Evolutionary conservation across 2,888 invertebrate species (phyloP), one percentile per base, ranked within the genome.

Genomic region (Dascillus cervinus): DNA sequence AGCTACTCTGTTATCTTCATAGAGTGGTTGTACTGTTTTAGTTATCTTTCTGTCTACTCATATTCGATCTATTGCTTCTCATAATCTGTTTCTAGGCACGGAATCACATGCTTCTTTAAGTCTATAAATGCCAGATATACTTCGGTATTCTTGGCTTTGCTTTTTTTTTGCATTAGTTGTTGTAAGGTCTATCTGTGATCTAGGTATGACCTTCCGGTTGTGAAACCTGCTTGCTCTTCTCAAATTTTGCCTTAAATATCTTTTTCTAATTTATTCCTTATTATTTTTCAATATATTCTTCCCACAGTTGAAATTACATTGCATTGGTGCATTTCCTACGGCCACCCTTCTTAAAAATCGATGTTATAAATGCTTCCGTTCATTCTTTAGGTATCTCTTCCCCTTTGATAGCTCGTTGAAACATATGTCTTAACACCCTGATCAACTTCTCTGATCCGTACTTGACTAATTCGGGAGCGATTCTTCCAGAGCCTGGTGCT

Each of bases 391-490:
- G 22, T 24, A 26, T 8, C 11, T 34, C 14, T 14, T 29, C 29
- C 19, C 29, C 19, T 17, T 29, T 29, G 4, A 34, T 23, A 11
- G 11, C 23, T 25, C 26, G 29, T 19, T 29, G 11, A 29, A 34
- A 34, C 17, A 34, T 11, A n/a, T 10, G 4, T 3, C 10, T 8
- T 24, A 34, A 13, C 26, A 29, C 29, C 13, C 21, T 8, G n/a
- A 33, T 6, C 28, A 34, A 22, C 22, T 34, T 29, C 15, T 25
- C 25, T 10, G 29, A 5, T 29, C 34, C 29, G 22, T 24, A 23
- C 21, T 34, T 34, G 3, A 34, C 17, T 12, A 34, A 6, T 22
- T 32, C 26, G 5, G 15, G 22, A 8, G 24, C 5, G n/a, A 31
- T 31, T 6, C 8, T 17, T 17, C n/a, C n/a, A n/a, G n/a, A n/a